Conservation (phyloP, 1,140 invertebrate species). For the Yoshiicerus persimilis region DNA sequence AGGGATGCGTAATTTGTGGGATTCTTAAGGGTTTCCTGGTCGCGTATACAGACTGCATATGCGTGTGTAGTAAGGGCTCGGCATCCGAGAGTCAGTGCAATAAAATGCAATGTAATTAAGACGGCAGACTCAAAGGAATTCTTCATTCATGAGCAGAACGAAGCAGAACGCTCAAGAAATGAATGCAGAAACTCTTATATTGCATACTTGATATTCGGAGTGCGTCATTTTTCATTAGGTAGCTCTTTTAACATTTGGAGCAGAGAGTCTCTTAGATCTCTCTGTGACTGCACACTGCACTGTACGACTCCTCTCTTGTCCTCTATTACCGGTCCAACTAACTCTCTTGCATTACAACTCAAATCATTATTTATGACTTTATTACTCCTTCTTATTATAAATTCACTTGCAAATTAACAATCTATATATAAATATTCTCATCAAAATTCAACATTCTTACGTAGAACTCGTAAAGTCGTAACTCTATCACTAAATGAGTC, state of each 20-base stretch:
- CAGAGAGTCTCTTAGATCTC: neutral
- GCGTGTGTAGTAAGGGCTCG: slow-evolving; percentile 17
- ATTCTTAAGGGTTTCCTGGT: neutral
- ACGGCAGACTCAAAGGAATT: slow-evolving; percentile 27
- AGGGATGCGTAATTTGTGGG: neutral
- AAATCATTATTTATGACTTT: neutral
- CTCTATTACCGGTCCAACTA: neutral
- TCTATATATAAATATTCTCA: neutral
- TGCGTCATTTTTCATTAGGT: neutral
- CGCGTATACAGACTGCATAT: neutral
- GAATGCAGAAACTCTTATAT: neutral
- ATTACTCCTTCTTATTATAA: neutral
- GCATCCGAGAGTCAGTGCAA: slow-evolving; percentile 7
- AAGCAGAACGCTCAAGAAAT: neutral
- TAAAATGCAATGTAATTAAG: slow-evolving; percentile 24
- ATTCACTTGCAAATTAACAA: neutral
- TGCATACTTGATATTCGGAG: neutral
- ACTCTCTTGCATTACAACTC: neutral
- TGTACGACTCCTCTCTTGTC: no score
- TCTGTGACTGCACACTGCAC: no score
- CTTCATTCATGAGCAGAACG: slow-evolving; percentile 8
- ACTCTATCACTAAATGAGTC: neutral
- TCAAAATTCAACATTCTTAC: neutral
- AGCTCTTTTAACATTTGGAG: neutral
- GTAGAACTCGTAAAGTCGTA: neutral